Base-by-base conservation (phyloP, 2,888 invertebrate genomes). In the Trichopria drosophilae region DNA sequence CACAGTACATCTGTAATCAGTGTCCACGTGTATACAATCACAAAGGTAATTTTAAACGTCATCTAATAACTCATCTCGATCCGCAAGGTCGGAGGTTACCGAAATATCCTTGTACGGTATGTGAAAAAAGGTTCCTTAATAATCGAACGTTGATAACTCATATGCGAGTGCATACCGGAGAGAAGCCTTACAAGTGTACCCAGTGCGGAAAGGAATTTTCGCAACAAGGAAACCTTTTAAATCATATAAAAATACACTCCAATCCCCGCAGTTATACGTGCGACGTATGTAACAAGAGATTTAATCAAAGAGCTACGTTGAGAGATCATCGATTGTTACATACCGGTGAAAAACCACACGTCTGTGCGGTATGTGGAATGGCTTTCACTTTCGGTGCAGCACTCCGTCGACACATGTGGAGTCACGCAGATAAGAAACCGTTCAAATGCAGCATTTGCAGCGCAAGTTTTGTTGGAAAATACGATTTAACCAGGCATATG, bases 151-250 rank as follows among this genome's bases (percentile, higher is more conserved):
- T 82, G 13, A 78, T 79, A 2, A 81, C 80, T 22, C 82, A 82
- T 57, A 80, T 80, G 78, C 69, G 82, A 1, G 81, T 82, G 67
- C 82, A 82, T 57, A 82, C 82, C 0, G 82, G 82, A 1, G 82
- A 82, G 48, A 76, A 81, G 9, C 82, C 82, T 0, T 82, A 79
- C 52, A 78, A 79, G 6, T 82, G 82, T 51, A 77, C 80, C 32
- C 68, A 80, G 6, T 82, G 82, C 52, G 70, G 77, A 0, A 80
- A 81, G 54, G 77, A 80, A 0, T 82, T 82, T 53, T 73, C 73
- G 0, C 75, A 75, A 34, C 69, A 73, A 43, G 75, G 73, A 1
- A 75, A 75, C 52, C 53, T 75, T 1, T 44, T 73, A 3, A 74
- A 71, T 46, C 75, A 75, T 36, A 49, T 59, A 15, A 66, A 66